Conservation (phyloP, 2,888 invertebrate genomes). For the Physocephala rufipes region DNA sequence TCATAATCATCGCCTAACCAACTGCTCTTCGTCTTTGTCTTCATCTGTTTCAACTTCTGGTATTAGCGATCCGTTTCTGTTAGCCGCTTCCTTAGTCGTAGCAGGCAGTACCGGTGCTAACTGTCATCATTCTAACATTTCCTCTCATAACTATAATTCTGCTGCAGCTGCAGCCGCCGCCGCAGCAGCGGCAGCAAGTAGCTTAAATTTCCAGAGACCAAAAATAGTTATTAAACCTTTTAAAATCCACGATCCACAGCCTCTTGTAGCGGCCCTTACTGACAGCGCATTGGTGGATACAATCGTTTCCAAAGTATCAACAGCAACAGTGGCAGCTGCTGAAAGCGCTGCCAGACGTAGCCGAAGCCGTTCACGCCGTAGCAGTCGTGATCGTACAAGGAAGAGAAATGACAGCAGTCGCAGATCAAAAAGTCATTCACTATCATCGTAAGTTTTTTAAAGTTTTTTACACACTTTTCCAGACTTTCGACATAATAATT, state of each 20-base stretch:
- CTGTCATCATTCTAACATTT: slow-evolving; percentile 45
- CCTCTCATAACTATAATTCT: slow-evolving; percentile 44
- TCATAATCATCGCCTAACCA: slow-evolving; percentile 39
- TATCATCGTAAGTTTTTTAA: slow-evolving; percentile 61
- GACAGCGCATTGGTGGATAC: slow-evolving; percentile 63
- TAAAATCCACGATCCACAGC: slow-evolving; percentile 66
- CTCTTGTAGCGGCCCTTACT: slow-evolving; percentile 61
- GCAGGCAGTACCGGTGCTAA: slow-evolving; percentile 43
- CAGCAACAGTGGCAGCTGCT: slow-evolving; percentile 62
- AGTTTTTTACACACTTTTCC: no score
- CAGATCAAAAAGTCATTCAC: slow-evolving; percentile 66
- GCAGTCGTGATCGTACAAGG: slow-evolving; percentile 41
- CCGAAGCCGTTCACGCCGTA: slow-evolving; percentile 60
- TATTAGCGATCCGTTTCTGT: slow-evolving; percentile 49
- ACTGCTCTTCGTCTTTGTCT: slow-evolving; percentile 17
- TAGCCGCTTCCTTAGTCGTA: slow-evolving; percentile 50
- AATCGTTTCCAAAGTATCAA: slow-evolving; percentile 64
- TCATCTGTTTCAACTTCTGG: slow-evolving; percentile 34
- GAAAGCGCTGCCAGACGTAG: slow-evolving; percentile 61
- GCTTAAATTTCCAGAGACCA: slow-evolving; percentile 60
- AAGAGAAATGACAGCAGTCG: slow-evolving; percentile 44
- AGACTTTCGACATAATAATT: no score
- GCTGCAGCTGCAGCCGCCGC: slow-evolving; percentile 45
- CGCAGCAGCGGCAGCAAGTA: slow-evolving; percentile 55
- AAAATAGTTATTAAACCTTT: slow-evolving; percentile 66